Base-by-base conservation (phyloP, 2,113 vertebrate species). In the Sturnus vulgaris region DNA sequence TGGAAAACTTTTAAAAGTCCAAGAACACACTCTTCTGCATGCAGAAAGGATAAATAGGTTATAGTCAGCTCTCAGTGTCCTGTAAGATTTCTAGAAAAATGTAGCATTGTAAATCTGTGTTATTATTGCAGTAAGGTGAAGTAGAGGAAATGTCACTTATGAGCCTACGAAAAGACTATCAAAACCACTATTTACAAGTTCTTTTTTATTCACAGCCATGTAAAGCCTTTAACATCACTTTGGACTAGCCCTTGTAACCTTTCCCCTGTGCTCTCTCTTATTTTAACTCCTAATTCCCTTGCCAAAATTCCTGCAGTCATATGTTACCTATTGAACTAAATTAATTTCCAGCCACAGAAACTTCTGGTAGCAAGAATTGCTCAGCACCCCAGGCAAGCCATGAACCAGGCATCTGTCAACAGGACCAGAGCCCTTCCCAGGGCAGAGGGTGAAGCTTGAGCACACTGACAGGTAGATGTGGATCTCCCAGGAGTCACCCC, bases 1-100 rank as follows among this genome's bases (percentile, higher is more conserved):
- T 53, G 92, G 90, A 94, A 96, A 96, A 96, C 21, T 70, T 86
- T 86, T 50, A 46, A 88, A 96, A 79, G 88, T 90, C 88, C 80
- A 90, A 40, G 80, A 90, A 52, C 70, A 30, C 52, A 42, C 53
- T 81, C 59, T 60, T 81, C 76, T 86, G 72, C 66, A 42, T 79
- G 68, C 80, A 82, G 61, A 90, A 90, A 63, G 76, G 69, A 79
- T 90, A 90, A 93, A 93, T 71, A 90, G 90, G 72, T 53, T 46
- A 37, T n/a, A 91, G 82, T 86, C 27, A 9, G 77, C 72, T 88
- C 77, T 75, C 66, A 24, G 37, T 47, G 94, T 93, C 65, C 86
- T 84, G 44, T 44, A 86, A 90, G 80, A 42, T 57, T 88, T 90
- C 80, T 77, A 92, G 79, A 92, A 96, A 94, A 93, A 86, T 11